A percentile compares a stretch with the other conserved stretches of the same genome.
phyloP scores from a whole-genome alignment of 2,113 vertebrate species.

The Herpetotheres cachinnans region DNA sequence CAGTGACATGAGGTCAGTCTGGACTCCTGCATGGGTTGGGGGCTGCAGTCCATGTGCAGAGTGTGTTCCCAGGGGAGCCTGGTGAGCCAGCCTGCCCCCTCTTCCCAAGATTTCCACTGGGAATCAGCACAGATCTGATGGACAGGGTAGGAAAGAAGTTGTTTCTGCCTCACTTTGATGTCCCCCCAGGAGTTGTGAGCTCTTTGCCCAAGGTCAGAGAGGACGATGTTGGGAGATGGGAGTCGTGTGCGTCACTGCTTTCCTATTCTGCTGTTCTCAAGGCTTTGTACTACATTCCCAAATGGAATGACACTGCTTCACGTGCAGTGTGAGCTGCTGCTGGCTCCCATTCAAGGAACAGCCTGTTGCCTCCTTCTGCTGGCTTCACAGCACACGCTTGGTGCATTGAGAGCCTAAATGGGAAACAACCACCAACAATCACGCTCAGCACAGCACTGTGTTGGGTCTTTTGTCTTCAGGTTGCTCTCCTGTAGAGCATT shows the following conservation, averaged over 20 bases:
- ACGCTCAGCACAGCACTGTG: neutral
- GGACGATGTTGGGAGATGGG: neutral
- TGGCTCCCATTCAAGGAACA: neutral
- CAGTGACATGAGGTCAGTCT: rapidly evolving
- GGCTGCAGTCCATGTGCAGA: neutral
- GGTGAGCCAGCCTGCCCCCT: rapidly evolving
- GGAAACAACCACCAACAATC: neutral
- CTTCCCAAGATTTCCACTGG: neutral
- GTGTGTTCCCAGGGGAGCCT: neutral
- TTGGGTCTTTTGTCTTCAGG: neutral
- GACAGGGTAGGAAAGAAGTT: neutral
- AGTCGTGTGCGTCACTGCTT: rapidly evolving
- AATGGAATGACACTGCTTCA: rapidly evolving
- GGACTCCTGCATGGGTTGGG: rapidly evolving
- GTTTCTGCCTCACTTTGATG: neutral
- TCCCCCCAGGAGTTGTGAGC: neutral
- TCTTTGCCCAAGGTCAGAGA: neutral
- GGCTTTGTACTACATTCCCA: neutral
- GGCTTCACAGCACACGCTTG: neutral
- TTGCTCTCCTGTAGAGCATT: neutral
- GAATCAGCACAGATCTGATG: neutral
- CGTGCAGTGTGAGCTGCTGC: neutral
- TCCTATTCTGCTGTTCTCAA: neutral
- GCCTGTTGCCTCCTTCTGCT: neutral
- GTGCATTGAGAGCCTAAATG: neutral